Evolutionary conservation across 2,888 invertebrate species (phyloP).

Genomic region (Lasioglossum calceatum): DNA sequence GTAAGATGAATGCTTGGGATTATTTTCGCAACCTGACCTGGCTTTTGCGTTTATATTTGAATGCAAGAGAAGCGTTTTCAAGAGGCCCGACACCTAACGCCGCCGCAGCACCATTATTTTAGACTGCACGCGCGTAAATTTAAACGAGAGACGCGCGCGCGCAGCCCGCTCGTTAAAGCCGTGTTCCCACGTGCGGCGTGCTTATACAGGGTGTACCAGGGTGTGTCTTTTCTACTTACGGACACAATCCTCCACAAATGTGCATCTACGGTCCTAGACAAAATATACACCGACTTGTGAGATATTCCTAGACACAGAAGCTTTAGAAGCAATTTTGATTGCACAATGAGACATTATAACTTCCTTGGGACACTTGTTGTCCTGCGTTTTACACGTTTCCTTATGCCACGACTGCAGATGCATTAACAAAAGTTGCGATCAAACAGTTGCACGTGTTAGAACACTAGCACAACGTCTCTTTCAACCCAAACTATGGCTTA

Average conservation of each 20-base stretch:
- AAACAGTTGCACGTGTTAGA: neutral
- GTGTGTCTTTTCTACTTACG: neutral
- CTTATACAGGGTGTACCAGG: neutral
- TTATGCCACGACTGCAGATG: neutral
- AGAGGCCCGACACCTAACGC: constrained; percentile 45
- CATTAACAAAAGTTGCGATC: neutral
- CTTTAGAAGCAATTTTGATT: neutral
- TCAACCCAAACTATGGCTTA: neutral
- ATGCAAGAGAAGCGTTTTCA: constrained; percentile 58
- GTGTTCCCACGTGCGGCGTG: neutral
- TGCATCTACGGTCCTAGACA: neutral
- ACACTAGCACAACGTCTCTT: neutral
- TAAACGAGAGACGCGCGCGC: constrained; percentile 34
- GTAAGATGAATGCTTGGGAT: constrained; percentile 72
- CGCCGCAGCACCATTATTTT: constrained; percentile 60
- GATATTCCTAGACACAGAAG: neutral
- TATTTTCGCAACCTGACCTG: constrained; percentile 78
- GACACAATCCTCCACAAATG: neutral
- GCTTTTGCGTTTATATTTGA: constrained; percentile 71
- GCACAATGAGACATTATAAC: neutral
- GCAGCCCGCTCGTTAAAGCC: neutral
- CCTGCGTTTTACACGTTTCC: neutral
- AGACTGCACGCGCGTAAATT: constrained; percentile 53
- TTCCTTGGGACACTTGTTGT: neutral
- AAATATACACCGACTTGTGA: neutral